Base-by-base conservation (phyloP, 2,113 vertebrate genomes). In the Microcebus griseorufus region DNA sequence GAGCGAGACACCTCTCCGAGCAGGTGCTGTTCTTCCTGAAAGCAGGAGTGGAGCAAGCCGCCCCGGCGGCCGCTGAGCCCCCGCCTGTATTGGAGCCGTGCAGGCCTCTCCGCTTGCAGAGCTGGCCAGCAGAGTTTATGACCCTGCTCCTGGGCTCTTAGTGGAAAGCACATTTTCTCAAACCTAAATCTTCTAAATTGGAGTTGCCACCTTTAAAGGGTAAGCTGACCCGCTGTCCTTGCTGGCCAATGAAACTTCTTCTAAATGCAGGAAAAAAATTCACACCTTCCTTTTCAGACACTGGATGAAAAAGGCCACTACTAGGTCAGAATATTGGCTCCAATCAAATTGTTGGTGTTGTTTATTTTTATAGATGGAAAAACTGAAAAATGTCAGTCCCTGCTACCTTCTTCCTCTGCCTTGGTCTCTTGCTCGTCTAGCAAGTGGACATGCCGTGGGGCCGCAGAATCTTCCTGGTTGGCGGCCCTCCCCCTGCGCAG, bases 161-260 rank as follows among this genome's bases (percentile, higher is more conserved):
- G 76, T 83, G 93, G 53, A 86, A 7, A 93, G 42, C 73, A 83
- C 81, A 83, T 86, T 93, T 97, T 75, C 78, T 62, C 72, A 60
- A 88, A 92, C 97, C 89, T 97, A 97, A 97, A 97, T 96, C 95
- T 97, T 90, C 73, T 91, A 93, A 97, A 97, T 97, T 97, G 93
- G 95, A 96, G 48, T 83, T 95, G 95, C 95, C 93, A 93, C 94
- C 90, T 94, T 97, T 96, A 96, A 88, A 97, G 91, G 78, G 90
- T 93, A 95, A 97, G 85, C 90, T 91, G 97, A 97, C 94, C 95
- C 94, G 53, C 17, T 60, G 93, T 97, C 97, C 95, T 97, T 97
- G 93, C 86, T 93, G 72, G 62, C 82, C 95, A 60, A 80, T 67
- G 67, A 95, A 93, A 72, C 78, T 45, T 85, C 67, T 45, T 93